phyloP scores from a whole-genome alignment of 2,888 invertebrate genomes.

The Siphlonurus alternatus region DNA sequence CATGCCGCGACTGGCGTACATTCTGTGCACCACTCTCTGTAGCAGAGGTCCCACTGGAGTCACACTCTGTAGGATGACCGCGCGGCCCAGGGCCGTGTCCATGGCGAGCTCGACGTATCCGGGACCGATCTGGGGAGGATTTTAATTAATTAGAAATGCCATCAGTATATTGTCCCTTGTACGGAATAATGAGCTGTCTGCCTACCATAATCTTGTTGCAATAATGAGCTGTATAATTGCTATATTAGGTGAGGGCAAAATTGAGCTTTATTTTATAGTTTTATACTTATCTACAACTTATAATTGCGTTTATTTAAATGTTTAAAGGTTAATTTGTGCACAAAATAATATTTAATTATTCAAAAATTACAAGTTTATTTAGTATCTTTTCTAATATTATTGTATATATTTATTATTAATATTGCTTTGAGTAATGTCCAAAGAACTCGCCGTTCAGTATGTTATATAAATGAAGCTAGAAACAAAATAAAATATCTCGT shows the following conservation, averaged over 20 bases:
- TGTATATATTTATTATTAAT: too few relatives aligned
- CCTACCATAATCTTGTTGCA: too few relatives aligned
- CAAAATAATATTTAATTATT: too few relatives aligned
- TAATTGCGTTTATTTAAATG: not conserved
- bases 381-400: too few relatives aligned
- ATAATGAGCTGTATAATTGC: not conserved
- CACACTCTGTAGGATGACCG: constrained; percentile 55
- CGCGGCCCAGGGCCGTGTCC: constrained; percentile 36
- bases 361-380: too few relatives aligned
- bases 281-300: not conserved
- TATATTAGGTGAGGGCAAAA: constrained; percentile 4
- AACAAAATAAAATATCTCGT: too few relatives aligned
- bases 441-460: too few relatives aligned
- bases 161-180: too few relatives aligned
- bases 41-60: constrained; percentile 60
- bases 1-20: constrained; percentile 41
- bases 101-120: constrained; percentile 56
- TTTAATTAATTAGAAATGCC: constrained; percentile 4
- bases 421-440: too few relatives aligned
- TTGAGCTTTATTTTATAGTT: not conserved
- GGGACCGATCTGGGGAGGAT: constrained; percentile 43
- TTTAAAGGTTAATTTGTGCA: not conserved
- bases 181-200: too few relatives aligned
- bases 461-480: too few relatives aligned
- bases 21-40: constrained; percentile 59